phyloP scores from a whole-genome alignment of 2,113 vertebrate species.

The Lagopus muta region DNA sequence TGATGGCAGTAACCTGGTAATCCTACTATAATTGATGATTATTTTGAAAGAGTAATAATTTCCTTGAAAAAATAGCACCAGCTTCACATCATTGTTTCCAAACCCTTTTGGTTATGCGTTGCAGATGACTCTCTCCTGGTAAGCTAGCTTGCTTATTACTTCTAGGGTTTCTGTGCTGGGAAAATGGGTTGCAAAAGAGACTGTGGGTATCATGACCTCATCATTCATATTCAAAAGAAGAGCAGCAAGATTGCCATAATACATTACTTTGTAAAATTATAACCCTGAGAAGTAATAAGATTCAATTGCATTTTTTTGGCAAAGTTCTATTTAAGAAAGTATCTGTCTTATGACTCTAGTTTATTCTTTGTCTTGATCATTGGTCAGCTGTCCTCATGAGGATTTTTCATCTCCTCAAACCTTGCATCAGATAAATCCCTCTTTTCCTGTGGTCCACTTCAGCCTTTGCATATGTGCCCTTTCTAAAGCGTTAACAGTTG shows the following conservation, averaged over 20 bases:
- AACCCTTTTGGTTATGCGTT: constrained; percentile 17
- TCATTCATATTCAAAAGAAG: constrained; percentile 49
- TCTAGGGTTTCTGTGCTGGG: constrained; percentile 55
- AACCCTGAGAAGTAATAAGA: constrained; percentile 55
- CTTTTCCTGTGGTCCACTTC: constrained; percentile 42
- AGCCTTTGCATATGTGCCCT: constrained; percentile 37
- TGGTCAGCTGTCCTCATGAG: constrained; percentile 22
- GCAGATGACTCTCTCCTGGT: constrained; percentile 11
- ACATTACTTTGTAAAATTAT: constrained; percentile 51
- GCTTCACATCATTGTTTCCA: constrained; percentile 36
- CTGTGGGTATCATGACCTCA: constrained; percentile 66
- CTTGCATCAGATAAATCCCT: constrained; percentile 46
- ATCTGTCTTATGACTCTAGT: constrained; percentile 16
- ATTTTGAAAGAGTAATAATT: background rate
- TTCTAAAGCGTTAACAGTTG: constrained; percentile 41
- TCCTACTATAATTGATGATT: background rate
- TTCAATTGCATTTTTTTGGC: constrained; percentile 54
- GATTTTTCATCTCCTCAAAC: constrained; percentile 38
- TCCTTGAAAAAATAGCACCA: background rate
- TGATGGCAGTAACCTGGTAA: background rate
- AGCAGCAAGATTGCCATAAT: constrained; percentile 63
- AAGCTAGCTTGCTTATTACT: constrained; percentile 52
- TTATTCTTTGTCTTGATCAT: constrained; percentile 43
- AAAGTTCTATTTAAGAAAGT: constrained; percentile 22
- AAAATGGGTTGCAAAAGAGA: constrained; percentile 54